Evolutionary conservation across 1,140 invertebrate species (phyloP).

Genomic region (Antheraea pernyi): DNA sequence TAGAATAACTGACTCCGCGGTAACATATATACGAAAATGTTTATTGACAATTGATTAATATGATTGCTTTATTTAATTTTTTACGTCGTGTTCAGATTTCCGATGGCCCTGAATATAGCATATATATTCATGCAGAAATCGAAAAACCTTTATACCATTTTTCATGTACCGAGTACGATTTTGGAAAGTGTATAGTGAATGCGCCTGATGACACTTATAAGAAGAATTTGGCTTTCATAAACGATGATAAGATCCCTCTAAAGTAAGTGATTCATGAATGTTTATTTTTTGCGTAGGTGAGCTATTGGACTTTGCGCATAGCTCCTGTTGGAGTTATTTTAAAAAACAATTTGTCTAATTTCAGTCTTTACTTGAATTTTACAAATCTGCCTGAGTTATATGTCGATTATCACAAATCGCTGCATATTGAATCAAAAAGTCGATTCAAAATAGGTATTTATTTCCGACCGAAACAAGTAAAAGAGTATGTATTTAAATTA

Average conservation of each 20-base stretch:
- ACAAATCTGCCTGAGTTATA: constrained; percentile 56
- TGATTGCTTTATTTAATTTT: too few relatives aligned
- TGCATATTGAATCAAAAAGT: constrained; percentile 35
- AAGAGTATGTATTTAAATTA: constrained; percentile 61
- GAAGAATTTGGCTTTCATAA: constrained; percentile 58
- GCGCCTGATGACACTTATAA: constrained; percentile 63
- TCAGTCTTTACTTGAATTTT: constrained; percentile 59
- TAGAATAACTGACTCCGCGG: too few relatives aligned
- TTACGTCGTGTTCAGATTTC: constrained; percentile 42
- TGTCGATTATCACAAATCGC: constrained; percentile 41
- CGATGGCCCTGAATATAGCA: constrained; percentile 62
- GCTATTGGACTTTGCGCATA: too few relatives aligned
- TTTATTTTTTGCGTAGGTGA: neutral
- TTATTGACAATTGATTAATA: too few relatives aligned
- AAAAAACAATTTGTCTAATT: constrained; percentile 25
- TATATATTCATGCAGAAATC: constrained; percentile 59
- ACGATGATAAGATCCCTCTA: constrained; percentile 52
- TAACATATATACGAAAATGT: too few relatives aligned
- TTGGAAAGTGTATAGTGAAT: constrained; percentile 65
- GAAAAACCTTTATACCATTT: constrained; percentile 62
- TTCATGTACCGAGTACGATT: constrained; percentile 58
- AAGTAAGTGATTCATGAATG: constrained; percentile 32
- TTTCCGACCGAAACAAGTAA: constrained; percentile 63
- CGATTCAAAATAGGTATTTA: constrained; percentile 56
- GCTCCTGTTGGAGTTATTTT: neutral